A percentile compares a stretch with the other conserved stretches of the same genome.
phyloP scores from a whole-genome alignment of 2,113 vertebrate genomes.

The Phylloscopus whistleri region DNA sequence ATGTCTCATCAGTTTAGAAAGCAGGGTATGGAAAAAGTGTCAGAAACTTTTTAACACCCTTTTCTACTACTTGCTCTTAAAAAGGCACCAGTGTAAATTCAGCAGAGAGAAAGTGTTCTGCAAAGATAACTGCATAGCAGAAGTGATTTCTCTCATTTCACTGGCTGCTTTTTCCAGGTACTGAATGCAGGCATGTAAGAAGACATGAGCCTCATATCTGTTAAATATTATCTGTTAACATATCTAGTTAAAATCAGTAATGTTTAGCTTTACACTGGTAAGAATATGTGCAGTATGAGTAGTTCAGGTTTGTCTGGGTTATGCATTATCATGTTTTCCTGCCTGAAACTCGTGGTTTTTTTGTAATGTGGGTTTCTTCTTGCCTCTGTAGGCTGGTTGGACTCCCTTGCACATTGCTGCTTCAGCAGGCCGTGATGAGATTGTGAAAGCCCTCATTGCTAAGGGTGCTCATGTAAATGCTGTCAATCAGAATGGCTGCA shows the following conservation, averaged over 20 bases:
- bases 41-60: neutral
- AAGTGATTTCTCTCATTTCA: neutral
- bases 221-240: too few relatives aligned
- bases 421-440: slow-evolving; percentile 92
- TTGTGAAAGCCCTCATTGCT: slow-evolving; percentile 84
- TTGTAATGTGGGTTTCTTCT: neutral
- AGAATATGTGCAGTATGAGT: neutral
- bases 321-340: neutral
- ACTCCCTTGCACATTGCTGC: slow-evolving; percentile 93
- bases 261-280: neutral
- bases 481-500: slow-evolving; percentile 93
- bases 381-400: slow-evolving; percentile 82
- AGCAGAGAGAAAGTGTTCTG: neutral
- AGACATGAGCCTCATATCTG: neutral
- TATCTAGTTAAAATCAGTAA: neutral
- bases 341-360: neutral
- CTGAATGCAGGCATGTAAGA: neutral
- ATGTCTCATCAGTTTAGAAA: neutral
- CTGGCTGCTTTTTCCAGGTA: neutral
- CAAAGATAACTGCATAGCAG: neutral
- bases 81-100: neutral
- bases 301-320: neutral
- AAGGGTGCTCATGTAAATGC: slow-evolving; percentile 90
- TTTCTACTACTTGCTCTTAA: neutral
- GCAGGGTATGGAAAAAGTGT: neutral